A percentile compares a stretch with the other conserved stretches of the same genome.
Conservation (phyloP, 2,888 invertebrate genomes). For the Venusia cambrica region DNA sequence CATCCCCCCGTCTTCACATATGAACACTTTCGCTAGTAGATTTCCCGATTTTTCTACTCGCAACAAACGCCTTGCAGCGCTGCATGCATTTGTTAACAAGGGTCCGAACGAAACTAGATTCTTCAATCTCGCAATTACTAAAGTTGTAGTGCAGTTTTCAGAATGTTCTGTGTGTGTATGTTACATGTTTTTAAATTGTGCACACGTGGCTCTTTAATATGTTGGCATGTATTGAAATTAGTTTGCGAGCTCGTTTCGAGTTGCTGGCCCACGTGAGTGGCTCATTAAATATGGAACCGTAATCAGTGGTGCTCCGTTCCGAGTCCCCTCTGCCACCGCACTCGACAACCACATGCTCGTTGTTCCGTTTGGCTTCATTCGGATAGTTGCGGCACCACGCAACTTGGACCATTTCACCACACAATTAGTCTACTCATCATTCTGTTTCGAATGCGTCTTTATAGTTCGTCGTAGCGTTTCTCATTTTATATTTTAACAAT, state of each 20-base stretch:
- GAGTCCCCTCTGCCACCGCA: conserved; percentile 54
- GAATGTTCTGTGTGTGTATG: conserved; percentile 7
- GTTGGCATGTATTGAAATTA: conserved; percentile 68
- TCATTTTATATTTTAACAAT: too few species aligned
- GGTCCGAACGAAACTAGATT: conserved; percentile 3
- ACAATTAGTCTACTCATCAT: conserved; percentile 15
- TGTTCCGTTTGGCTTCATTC: conserved; percentile 45
- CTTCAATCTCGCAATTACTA: conserved; percentile 6
- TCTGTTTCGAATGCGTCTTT: neutral
- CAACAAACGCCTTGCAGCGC: conserved; percentile 34
- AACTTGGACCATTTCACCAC: conserved; percentile 15
- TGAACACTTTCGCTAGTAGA: conserved; percentile 71
- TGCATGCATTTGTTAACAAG: conserved; percentile 10
- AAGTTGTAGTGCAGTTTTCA: conserved; percentile 12
- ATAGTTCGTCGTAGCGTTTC: neutral
- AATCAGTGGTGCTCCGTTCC: conserved; percentile 70
- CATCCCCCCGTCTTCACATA: conserved; percentile 59
- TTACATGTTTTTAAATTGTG: conserved; percentile 27
- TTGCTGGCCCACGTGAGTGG: conserved; percentile 61
- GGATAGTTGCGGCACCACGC: conserved; percentile 25
- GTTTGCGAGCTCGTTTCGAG: conserved; percentile 56
- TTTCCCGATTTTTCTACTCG: conserved; percentile 65
- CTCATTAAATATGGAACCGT: conserved; percentile 76
- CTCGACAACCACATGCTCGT: conserved; percentile 47
- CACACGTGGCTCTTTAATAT: conserved; percentile 44